Evolutionary conservation across 2,888 invertebrate genomes (phyloP).

Genomic region (Cephus sareptanus): DNA sequence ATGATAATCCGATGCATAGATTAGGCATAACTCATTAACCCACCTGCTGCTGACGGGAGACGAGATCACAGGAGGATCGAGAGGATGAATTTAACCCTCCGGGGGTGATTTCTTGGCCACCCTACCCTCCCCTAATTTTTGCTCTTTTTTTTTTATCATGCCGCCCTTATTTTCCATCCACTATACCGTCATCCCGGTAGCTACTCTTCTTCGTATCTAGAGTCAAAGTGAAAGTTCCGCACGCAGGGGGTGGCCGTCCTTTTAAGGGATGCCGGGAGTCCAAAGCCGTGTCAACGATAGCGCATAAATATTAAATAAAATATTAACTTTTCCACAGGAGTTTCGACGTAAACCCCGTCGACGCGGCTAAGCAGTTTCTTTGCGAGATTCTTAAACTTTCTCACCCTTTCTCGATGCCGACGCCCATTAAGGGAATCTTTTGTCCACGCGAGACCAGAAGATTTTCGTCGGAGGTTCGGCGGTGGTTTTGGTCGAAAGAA

Average conservation of each 20-base stretch:
- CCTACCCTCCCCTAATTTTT: background rate
- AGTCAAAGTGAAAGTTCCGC: background rate
- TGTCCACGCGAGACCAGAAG: constrained; percentile 11
- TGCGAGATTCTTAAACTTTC: constrained; percentile 23
- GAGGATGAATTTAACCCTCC: background rate
- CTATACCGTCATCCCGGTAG: background rate
- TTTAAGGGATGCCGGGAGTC: background rate
- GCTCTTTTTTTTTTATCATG: background rate
- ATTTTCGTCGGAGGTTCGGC: background rate
- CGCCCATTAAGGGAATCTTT: constrained; percentile 11
- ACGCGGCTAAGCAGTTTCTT: constrained; percentile 24
- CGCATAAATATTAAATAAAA: constrained; percentile 25
- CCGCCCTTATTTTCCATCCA: background rate
- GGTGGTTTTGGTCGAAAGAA: constrained; percentile 14
- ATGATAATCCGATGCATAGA: constrained; percentile 65
- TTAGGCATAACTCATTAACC: constrained; percentile 63
- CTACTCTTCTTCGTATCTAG: background rate
- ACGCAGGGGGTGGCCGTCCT: background rate
- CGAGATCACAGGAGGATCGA: background rate
- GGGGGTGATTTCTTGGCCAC: background rate
- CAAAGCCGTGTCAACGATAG: constrained; percentile 14
- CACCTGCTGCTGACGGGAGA: constrained; percentile 40
- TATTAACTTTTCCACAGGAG: constrained; percentile 19
- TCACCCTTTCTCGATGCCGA: constrained; percentile 19
- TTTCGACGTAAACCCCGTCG: constrained; percentile 21